These are phyloP conservation scores for Heliconius hewitsoni DNA, from an alignment of 1,140 invertebrate genomes.

Conservation along the genomic window DNA sequence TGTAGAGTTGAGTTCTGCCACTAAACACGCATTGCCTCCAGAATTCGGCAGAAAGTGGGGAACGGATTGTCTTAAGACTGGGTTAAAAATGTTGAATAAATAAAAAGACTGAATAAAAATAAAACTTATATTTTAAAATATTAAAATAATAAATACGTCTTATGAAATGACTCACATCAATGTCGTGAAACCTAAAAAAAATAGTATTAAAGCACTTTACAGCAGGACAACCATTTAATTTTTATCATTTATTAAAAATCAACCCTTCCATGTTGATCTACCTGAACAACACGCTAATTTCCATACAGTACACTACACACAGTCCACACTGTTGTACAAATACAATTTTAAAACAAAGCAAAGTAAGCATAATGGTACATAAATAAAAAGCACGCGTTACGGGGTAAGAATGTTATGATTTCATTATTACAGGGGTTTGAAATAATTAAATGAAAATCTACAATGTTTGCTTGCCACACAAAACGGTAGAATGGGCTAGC, in stretches of 20 bases:
- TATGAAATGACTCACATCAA: too few relatives aligned
- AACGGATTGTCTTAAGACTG: too few relatives aligned
- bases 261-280: neutral
- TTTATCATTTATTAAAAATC: neutral
- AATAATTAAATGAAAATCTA: slow-evolving; percentile 61
- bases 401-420: slow-evolving; percentile 38
- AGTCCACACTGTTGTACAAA: slow-evolving; percentile 14
- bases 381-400: slow-evolving; percentile 32
- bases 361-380: slow-evolving; percentile 32
- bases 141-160: too few relatives aligned
- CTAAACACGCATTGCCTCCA: too few relatives aligned
- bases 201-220: neutral
- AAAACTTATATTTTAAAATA: too few relatives aligned
- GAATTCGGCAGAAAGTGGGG: too few relatives aligned
- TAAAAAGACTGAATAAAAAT: too few relatives aligned
- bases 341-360: slow-evolving; percentile 28
- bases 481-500: slow-evolving; percentile 41
- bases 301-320: slow-evolving; percentile 7
- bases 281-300: slow-evolving; percentile 17
- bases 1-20: too few relatives aligned
- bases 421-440: slow-evolving; percentile 41
- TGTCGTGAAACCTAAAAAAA: too few relatives aligned
- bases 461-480: slow-evolving; percentile 52
- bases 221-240: neutral
- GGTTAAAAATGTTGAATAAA: too few relatives aligned